Base-by-base conservation (phyloP, 2,113 vertebrate species). In the Paralichthys olivaceus region DNA sequence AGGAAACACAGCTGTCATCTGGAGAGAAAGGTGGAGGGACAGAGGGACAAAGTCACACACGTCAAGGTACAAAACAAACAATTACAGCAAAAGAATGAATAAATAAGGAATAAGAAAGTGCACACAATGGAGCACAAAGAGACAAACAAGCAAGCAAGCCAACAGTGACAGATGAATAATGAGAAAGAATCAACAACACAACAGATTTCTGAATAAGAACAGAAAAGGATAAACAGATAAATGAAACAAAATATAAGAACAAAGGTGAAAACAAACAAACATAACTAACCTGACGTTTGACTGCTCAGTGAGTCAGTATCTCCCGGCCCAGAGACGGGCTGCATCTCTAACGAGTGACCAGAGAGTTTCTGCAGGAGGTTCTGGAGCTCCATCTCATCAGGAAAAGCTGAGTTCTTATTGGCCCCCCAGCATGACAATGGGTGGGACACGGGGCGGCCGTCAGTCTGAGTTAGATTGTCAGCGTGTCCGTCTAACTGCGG, bases 361-460 rank as follows among this genome's bases (percentile, higher is more conserved):
- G 95, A 94, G 47, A 95, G 84, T 77, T 92, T 90, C 28, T 88
- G 89, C 60, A 95, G 72, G 22, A 93, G 92, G 4, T 93, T 95
- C 82, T 94, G 95, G 19, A 94, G 85, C 68, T 94, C 94, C 60
- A 90, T 84, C 90, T 94, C 95, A 28, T 96, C 91, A 0, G 91
- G 68, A 64, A 91, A 87, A 2, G 89, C 66, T 1, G 59, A 76
- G 55, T 80, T 94, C 60, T 89, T 91, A 83, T 80, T 82, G 83
- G 66, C 37, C 54, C 32, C 80, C 66, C 75, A 81, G 65, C 15
- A 43, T 20, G 63, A 34, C 9, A 54, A 40, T 0, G 45, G 13
- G 5, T 58, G 55, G n/a, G 76, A 61, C 53, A 70, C 72, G 9
- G 59, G 53, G 26, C 51, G 65, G 58, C 73, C 5, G 11, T 90